A percentile compares a stretch with the other conserved stretches of the same genome.
phyloP scores from a whole-genome alignment of 2,797 vertebrate species.

The Smutsia temminckii region DNA sequence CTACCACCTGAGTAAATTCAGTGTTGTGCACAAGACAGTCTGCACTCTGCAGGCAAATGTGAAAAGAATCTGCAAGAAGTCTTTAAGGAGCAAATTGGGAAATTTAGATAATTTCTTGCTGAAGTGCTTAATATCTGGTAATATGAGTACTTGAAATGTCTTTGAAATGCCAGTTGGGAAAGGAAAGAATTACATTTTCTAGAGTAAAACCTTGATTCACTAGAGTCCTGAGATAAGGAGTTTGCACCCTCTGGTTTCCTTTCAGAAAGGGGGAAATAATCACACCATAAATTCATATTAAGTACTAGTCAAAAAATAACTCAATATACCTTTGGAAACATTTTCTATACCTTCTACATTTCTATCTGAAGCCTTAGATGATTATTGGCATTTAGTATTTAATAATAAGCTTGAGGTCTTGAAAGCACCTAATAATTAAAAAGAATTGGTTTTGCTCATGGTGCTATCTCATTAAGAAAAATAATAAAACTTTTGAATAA shows the following conservation, averaged over 20 bases:
- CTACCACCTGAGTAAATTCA: neutral
- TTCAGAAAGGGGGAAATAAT: conserved; percentile 38
- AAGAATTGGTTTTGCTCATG: conserved; percentile 30
- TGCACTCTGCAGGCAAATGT: conserved; percentile 46
- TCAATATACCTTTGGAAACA: conserved; percentile 2
- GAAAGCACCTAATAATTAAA: conserved; percentile 21
- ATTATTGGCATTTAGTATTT: conserved; percentile 27
- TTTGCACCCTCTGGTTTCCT: conserved; percentile 11
- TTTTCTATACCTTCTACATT: neutral
- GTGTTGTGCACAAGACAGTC: neutral
- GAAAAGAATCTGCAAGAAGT: conserved; percentile 58
- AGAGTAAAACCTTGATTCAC: conserved; percentile 58
- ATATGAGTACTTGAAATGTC: conserved; percentile 69
- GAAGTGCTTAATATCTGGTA: conserved; percentile 76
- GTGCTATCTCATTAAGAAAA: neutral
- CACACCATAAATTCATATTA: conserved; percentile 8
- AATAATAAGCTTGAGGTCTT: neutral
- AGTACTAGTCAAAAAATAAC: conserved; percentile 17
- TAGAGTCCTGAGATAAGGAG: conserved; percentile 30
- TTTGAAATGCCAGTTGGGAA: conserved; percentile 68
- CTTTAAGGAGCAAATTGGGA: conserved; percentile 76
- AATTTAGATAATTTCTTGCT: conserved; percentile 76
- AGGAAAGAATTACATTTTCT: conserved; percentile 56
- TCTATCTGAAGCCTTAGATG: neutral
- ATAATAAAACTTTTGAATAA: neutral